A percentile compares a stretch with the other conserved stretches of the same genome.
Evolutionary conservation across 2,797 vertebrate genomes (phyloP).

Genomic region (Pipistrellus nathusii): DNA sequence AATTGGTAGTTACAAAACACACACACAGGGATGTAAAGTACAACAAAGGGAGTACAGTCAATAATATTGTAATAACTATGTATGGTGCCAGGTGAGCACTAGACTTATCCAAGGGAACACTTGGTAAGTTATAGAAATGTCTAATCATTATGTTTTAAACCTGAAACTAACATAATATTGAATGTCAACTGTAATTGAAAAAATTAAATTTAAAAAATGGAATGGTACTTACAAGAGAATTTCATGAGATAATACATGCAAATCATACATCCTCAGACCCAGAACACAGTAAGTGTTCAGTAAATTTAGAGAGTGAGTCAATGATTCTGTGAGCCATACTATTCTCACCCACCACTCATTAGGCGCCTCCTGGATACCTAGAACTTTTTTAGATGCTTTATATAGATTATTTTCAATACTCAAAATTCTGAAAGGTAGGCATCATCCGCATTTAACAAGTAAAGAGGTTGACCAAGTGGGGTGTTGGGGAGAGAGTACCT

Average conservation of each 20-base stretch:
- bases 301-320: not conserved
- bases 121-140: not conserved
- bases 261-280: not conserved
- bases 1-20: not conserved
- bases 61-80: too few relatives aligned
- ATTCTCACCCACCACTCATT: not conserved
- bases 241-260: not conserved
- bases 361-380: not conserved
- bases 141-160: not conserved
- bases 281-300: not conserved
- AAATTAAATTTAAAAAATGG: not conserved
- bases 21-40: not conserved
- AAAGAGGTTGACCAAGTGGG: not conserved
- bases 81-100: not conserved
- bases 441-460: not conserved
- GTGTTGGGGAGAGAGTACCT: not conserved
- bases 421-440: not conserved
- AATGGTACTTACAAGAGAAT: not conserved
- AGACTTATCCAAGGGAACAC: not conserved
- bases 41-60: not conserved
- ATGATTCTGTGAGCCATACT: too few relatives aligned
- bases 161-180: not conserved
- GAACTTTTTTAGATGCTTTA: not conserved
- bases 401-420: not conserved
- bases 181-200: not conserved